Percentiles rank a stretch among this genome's conserved stretches.
phyloP scores from a whole-genome alignment of 2,888 invertebrate species.

The Ormyrus nitidulus region DNA sequence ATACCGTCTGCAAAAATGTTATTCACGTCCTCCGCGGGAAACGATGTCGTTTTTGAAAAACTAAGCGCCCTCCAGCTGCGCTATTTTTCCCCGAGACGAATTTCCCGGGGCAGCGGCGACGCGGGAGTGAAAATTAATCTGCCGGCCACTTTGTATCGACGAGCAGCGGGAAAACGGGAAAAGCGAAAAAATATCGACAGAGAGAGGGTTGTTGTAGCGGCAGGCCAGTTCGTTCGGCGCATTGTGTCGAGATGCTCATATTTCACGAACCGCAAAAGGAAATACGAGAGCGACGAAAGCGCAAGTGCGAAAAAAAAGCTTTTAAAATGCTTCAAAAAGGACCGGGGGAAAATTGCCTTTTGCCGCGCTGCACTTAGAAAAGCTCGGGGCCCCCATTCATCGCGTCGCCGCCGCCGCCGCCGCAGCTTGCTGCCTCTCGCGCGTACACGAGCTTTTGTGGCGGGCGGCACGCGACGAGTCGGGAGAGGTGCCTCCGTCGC shows the following conservation, averaged over 20 bases:
- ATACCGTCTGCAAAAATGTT: background rate
- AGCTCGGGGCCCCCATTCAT: background rate
- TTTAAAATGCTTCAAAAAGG: conserved; percentile 6
- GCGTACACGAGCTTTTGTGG: background rate
- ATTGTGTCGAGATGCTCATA: conserved; percentile 28
- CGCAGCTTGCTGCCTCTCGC: background rate
- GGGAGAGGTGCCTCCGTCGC: background rate
- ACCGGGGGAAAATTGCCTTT: conserved; percentile 20
- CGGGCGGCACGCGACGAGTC: conserved; percentile 1
- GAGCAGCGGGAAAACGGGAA: background rate
- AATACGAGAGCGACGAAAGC: conserved; percentile 11
- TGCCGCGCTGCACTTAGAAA: conserved; percentile 15
- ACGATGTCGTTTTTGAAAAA: background rate
- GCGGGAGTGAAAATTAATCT: conserved; percentile 30
- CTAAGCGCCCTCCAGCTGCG: background rate
- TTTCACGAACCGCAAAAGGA: conserved; percentile 36
- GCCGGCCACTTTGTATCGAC: conserved; percentile 30
- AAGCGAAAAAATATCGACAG: background rate
- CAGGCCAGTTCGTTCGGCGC: background rate
- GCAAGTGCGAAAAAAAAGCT: conserved; percentile 34
- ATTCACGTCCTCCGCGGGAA: too few species aligned
- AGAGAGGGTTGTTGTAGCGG: background rate
- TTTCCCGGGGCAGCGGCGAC: background rate
- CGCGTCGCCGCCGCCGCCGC: too few species aligned
- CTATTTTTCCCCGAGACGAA: background rate